Base-by-base conservation (phyloP, 2,113 vertebrate species). In the Lasiurus cinereus region DNA sequence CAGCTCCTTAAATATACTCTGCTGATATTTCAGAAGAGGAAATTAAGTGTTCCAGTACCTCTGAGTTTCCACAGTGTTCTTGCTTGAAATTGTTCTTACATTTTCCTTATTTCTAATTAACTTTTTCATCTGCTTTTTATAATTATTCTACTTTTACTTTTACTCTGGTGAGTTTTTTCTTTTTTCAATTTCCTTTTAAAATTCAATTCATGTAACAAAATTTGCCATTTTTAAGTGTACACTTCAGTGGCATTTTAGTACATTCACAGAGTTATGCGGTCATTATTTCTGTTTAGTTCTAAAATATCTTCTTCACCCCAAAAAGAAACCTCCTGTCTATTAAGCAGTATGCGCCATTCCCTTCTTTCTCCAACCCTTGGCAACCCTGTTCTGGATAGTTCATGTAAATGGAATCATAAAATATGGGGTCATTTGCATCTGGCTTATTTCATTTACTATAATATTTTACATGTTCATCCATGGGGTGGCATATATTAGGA, bases 31-130 rank as follows among this genome's bases (percentile, higher is more conserved):
- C 50, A 54, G 27, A 50, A 6, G 66, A 80, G 36, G 67, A 95
- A 86, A 64, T 89, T 29, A 36, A 67, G 18, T 88, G 31, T 85
- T 85, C 31, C 12, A 43, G 0, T 70, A 22, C 18, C 22, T 88
- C 22, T 62, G 7, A 59, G 5, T 77, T 79, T 50, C 36, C 27
- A 33, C 48, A 46, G 4, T 82, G 62, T 90, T 62, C 33, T 93
- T 56, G 24, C 59, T 64, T 69, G 46, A 89, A 84, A 31, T 54
- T 50, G 3, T 90, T 89, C 66, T 94, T 48, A 21, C 7, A 24
- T 36, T 50, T 93, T 21, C 33, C 19, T 89, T 56, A 64, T 82
- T 95, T 83, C 36, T 82, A 93, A 69, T 56, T 83, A 48, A 56
- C 89, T 31, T 79, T 78, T 86, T 83, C 46, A 64, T 83, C 24